A percentile compares a stretch with the other conserved stretches of the same genome.
phyloP scores from a whole-genome alignment of 1,140 invertebrate genomes.

The Danaus melanippus region DNA sequence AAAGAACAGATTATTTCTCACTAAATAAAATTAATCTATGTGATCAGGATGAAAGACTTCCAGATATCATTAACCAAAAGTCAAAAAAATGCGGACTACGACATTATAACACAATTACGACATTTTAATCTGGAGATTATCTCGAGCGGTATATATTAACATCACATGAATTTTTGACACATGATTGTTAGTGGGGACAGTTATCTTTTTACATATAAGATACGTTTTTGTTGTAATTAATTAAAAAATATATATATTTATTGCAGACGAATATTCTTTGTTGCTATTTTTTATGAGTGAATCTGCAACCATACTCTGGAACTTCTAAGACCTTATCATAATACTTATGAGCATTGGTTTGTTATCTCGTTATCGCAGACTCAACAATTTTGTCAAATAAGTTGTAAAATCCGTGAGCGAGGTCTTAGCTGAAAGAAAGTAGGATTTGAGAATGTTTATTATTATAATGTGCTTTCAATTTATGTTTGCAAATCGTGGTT shows the following conservation, averaged over 20 bases:
- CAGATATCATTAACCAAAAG: no score
- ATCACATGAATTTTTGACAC: constrained; percentile 49
- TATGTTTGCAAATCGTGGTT: constrained; percentile 3
- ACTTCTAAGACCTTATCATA: constrained; percentile 81
- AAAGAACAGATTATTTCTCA: no score
- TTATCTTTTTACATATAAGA: constrained; percentile 3
- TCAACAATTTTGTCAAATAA: constrained; percentile 70
- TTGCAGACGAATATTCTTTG: constrained; percentile 42
- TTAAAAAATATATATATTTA: not conserved
- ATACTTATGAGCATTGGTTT: constrained; percentile 78
- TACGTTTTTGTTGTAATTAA: constrained; percentile 5
- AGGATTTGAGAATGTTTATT: not conserved
- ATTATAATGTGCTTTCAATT: constrained; percentile 2
- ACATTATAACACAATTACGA: no score
- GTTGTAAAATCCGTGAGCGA: constrained; percentile 39
- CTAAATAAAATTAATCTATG: no score
- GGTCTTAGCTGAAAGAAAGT: constrained; percentile 20
- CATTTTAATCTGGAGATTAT: constrained; percentile 36
- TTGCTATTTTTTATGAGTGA: constrained; percentile 71
- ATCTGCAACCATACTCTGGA: constrained; percentile 79
- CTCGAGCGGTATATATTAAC: no score
- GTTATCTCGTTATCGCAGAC: constrained; percentile 74
- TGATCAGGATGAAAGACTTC: no score
- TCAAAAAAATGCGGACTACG: no score
- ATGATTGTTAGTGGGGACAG: no score